A percentile compares a stretch with the other conserved stretches of the same genome.
These are phyloP conservation scores for Microplitis demolitor DNA, from an alignment of 1,140 invertebrate genomes.

Conservation along the genomic window DNA sequence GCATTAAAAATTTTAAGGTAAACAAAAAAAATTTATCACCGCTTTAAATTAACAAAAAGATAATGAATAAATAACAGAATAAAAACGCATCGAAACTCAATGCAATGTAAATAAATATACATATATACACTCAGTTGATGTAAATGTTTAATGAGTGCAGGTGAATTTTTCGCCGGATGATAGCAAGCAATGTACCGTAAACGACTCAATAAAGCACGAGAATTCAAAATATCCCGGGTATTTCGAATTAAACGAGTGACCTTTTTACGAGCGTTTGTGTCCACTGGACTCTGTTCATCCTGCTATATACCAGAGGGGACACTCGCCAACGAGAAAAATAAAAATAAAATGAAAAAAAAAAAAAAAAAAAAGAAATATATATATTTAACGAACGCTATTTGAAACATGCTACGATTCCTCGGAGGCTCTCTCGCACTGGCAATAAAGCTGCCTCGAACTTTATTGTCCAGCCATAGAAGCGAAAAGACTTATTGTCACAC, in stretches of 20 bases:
- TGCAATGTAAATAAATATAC: too few relatives aligned
- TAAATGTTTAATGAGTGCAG: background rate
- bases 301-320: background rate
- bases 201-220: conserved; percentile 21
- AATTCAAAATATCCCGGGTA: conserved; percentile 27
- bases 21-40: too few relatives aligned
- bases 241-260: conserved; percentile 29
- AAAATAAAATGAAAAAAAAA: conserved; percentile 8
- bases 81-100: too few relatives aligned
- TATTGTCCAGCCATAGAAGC: conserved; percentile 41
- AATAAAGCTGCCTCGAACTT: conserved; percentile 49
- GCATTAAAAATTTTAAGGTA: too few relatives aligned
- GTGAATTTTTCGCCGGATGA: background rate
- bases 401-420: conserved; percentile 33
- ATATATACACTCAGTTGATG: background rate
- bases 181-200: background rate
- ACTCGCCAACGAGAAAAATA: background rate
- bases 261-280: conserved; percentile 35
- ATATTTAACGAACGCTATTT: conserved; percentile 43
- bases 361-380: conserved; percentile 34
- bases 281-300: conserved; percentile 3
- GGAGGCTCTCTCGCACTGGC: conserved; percentile 16
- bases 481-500: background rate
- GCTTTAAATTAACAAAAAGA: too few relatives aligned
- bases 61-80: too few relatives aligned